These are phyloP conservation scores for Dermolepida albohirtum DNA, from an alignment of 2,888 invertebrate genomes.

Conservation along the genomic window DNA sequence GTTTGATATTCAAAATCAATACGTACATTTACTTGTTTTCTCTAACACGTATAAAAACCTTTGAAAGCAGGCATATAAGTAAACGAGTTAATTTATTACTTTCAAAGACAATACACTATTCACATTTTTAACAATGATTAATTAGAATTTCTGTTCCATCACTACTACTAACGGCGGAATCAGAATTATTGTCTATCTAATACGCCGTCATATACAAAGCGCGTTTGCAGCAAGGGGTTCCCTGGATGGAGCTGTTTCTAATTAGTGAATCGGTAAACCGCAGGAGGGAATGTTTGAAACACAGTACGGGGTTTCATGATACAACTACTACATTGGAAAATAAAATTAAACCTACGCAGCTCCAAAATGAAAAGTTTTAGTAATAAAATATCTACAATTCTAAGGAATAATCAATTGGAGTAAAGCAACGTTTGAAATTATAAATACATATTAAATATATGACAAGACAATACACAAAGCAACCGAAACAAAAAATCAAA, in stretches of 20 bases:
- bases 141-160: constrained; percentile 19
- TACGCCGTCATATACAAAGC: constrained; percentile 12
- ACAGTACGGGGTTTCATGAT: constrained; percentile 4
- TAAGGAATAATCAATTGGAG: too few relatives aligned
- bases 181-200: constrained; percentile 12
- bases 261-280: constrained; percentile 27
- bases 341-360: constrained; percentile 1
- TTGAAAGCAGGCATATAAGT: background rate
- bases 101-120: background rate
- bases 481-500: too few relatives aligned
- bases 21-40: background rate
- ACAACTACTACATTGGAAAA: constrained; percentile 9
- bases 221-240: constrained; percentile 4
- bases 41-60: too few relatives aligned
- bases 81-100: constrained; percentile 4
- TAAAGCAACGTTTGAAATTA: too few relatives aligned
- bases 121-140: constrained; percentile 18
- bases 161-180: background rate
- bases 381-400: background rate
- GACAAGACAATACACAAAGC: too few relatives aligned
- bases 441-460: too few relatives aligned
- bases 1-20: too few relatives aligned
- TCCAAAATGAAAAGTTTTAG: background rate
- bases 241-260: constrained; percentile 20
- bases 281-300: constrained; percentile 23